These are phyloP conservation scores for Athrips mouffetella DNA, from an alignment of 2,888 invertebrate species.

Conservation along the genomic window DNA sequence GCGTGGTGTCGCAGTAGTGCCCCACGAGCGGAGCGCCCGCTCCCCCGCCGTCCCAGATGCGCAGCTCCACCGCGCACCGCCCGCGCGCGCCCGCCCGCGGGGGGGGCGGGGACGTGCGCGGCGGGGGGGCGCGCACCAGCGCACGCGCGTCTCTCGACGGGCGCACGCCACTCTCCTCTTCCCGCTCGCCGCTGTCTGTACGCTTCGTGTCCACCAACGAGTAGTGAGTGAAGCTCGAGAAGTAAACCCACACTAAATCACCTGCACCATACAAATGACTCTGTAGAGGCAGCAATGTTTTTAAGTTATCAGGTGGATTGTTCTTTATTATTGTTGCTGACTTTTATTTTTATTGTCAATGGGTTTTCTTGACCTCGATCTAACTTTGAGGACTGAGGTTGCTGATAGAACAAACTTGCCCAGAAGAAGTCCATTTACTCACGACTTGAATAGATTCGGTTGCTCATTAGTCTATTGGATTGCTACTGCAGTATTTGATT, in stretches of 20 bases:
- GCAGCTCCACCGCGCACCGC: conserved; percentile 82
- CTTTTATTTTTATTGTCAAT: no score
- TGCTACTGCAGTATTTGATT: no score
- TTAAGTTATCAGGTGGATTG: no score
- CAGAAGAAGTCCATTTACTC: no score
- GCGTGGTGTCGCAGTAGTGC: conserved; percentile 86
- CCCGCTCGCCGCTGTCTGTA: conserved; percentile 77
- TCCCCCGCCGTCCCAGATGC: conserved; percentile 87
- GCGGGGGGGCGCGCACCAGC: conserved; percentile 63
- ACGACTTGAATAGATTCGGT: no score
- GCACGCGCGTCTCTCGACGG: conserved; percentile 23
- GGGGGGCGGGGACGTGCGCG: conserved; percentile 69
- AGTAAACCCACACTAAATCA: conserved; percentile 92
- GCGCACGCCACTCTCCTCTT: conserved; percentile 41
- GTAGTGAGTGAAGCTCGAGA: conserved; percentile 89
- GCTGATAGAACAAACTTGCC: no score
- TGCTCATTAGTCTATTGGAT: no score
- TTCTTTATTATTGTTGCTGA: no score
- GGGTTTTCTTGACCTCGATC: no score
- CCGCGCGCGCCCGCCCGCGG: conserved; percentile 75
- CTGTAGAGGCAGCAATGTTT: no score
- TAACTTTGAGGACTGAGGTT: no score
- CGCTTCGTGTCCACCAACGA: conserved; percentile 78
- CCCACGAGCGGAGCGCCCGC: conserved; percentile 76
- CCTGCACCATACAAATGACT: conserved; percentile 45